Evolutionary conservation across 2,888 invertebrate genomes (phyloP).

Genomic region (Campoletis raptor): DNA sequence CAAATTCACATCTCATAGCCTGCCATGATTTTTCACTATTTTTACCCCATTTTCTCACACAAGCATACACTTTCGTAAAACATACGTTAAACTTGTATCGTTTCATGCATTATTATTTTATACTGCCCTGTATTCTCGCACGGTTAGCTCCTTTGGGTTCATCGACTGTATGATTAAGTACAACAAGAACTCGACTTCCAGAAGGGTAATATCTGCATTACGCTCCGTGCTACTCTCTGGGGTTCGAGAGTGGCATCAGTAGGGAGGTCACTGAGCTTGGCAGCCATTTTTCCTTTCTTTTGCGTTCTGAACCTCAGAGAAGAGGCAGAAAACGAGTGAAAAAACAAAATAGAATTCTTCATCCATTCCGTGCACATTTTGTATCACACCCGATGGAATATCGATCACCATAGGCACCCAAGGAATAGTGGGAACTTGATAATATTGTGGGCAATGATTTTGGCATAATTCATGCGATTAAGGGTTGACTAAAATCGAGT

Average conservation of each 20-base stretch:
- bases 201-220: constrained; percentile 51
- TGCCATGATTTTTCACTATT: not conserved
- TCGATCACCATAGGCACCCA: not conserved
- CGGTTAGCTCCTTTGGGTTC: constrained; percentile 80
- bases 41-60: not conserved
- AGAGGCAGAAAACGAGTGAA: not conserved
- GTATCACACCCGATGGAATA: constrained; percentile 50
- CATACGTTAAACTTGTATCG: constrained; percentile 54
- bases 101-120: constrained; percentile 75
- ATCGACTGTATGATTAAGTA: constrained; percentile 82
- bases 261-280: constrained; percentile 64
- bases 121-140: constrained; percentile 76
- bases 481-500: not conserved
- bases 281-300: constrained; percentile 48
- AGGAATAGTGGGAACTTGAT: not conserved
- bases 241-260: constrained; percentile 41
- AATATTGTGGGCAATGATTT: constrained; percentile 19
- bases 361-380: constrained; percentile 76
- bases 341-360: constrained; percentile 4
- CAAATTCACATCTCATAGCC: not conserved
- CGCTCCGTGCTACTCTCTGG: constrained; percentile 45
- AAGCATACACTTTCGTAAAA: constrained; percentile 45
- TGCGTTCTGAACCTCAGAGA: constrained; percentile 8
- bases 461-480: constrained; percentile 19
- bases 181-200: constrained; percentile 71